phyloP scores from a whole-genome alignment of 37 sponge, comb jelly and placozoan species.

The Ianthella basta region DNA sequence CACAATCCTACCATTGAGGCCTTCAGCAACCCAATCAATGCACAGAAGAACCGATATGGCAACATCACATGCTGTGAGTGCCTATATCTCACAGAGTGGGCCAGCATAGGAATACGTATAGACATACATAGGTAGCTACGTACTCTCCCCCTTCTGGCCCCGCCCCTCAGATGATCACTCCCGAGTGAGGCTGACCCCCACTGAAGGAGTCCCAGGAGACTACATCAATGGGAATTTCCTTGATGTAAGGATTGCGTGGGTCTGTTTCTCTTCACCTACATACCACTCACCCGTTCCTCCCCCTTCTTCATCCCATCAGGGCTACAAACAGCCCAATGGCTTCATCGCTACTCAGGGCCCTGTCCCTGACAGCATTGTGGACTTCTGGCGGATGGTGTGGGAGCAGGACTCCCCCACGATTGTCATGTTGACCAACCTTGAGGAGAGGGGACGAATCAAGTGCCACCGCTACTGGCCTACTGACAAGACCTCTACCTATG shows the following conservation, averaged over 20 bases:
- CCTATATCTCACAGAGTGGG: not conserved
- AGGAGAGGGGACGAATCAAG: conserved; percentile 89
- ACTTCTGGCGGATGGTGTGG: conserved; percentile 98
- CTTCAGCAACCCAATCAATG: conserved; percentile 51
- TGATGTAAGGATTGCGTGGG: conserved; percentile 72
- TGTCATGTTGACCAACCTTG: conserved; percentile 92
- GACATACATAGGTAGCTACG: not conserved
- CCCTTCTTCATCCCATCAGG: conserved; percentile 13
- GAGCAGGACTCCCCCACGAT: conserved; percentile 73
- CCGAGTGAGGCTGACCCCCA: conserved; percentile 72
- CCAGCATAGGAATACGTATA: not conserved
- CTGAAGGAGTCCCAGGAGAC: conserved; percentile 69
- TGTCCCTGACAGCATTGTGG: conserved; percentile 75
- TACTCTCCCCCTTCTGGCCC: not conserved
- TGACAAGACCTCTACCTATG: conserved; percentile 46
- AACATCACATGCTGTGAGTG: conserved; percentile 84
- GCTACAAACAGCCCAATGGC: conserved; percentile 23
- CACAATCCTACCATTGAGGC: conserved; percentile 70
- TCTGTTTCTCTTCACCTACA: too few relatives aligned
- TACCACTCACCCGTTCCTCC: not conserved
- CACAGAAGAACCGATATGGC: conserved; percentile 89
- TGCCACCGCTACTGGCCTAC: conserved; percentile 90
- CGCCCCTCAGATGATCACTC: conserved; percentile 83
- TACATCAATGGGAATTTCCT: conserved; percentile 93
- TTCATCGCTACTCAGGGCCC: conserved; percentile 85